Evolutionary conservation across 2,113 vertebrate species (phyloP), one percentile per base, ranked within the genome.

Genomic region (Indicator indicator): DNA sequence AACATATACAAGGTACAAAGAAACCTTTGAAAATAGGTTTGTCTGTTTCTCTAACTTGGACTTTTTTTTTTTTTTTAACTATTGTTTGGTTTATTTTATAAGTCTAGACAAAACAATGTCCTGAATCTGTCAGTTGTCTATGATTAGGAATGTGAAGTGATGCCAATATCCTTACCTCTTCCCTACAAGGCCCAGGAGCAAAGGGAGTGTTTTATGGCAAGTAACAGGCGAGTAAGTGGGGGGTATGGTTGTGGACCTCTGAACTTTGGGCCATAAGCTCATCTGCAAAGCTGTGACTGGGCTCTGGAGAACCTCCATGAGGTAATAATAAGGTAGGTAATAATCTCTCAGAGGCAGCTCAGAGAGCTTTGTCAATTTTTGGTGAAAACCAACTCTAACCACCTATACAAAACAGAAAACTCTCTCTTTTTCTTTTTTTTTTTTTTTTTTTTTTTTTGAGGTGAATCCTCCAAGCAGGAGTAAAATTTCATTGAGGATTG

Each of bases 221-320:
- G 26, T 5, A 65, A 26, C 2, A 7, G 17, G 14, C 67, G 32
- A 58, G 42, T 7, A 9, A 1, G 0, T 2, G 6, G 17, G 46
- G 10, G 80, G 11, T 33, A 33, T 1, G 3, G 16, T 17, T 52
- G 32, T 30, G 38, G 36, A 19, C 7, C 23, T 4, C 52, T 70
- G 63, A 79, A 69, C 44, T 80, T 52, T 33, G 27, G 30, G 23
- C 33, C 23, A 81, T 40, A 63, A 7, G 1, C 2, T 63, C 64
- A 67, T 8, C 46, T 63, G 4, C 36, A 67, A 27, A 12, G 24
- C 8, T 85, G 54, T 75, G 74, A 40, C 40, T 52, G 50, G 12
- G 26, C n/a, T 90, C 73, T 70, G 70, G 38, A 68, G 46, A 78
- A 74, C 18, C 65, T 63, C 40, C 7, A 12, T 16, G 16, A n/a